Conservation (phyloP, 2,888 invertebrate genomes). For the Exocentrus adspersus region DNA sequence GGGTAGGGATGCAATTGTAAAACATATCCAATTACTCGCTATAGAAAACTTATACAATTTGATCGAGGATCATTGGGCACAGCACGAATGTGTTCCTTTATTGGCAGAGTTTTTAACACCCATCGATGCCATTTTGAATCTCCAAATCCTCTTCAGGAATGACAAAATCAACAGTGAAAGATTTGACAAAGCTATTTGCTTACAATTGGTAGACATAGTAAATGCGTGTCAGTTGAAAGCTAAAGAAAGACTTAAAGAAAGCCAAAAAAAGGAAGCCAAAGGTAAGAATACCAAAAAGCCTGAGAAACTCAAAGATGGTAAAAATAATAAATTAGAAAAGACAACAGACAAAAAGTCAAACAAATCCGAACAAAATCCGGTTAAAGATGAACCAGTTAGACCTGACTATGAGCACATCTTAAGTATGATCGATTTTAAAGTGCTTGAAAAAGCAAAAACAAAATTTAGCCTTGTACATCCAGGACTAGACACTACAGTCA, state of each 20-base stretch:
- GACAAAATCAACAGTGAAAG: conserved; percentile 36
- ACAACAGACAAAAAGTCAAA: conserved; percentile 9
- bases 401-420: background rate
- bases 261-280: too few relatives aligned
- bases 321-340: too few relatives aligned
- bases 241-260: conserved; percentile 29
- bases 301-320: too few relatives aligned
- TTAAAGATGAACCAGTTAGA: background rate
- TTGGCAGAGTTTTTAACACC: conserved; percentile 51
- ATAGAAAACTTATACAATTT: conserved; percentile 50
- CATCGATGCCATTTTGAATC: conserved; percentile 39
- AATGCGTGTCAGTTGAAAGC: conserved; percentile 25
- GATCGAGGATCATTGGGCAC: conserved; percentile 45
- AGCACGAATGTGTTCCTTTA: conserved; percentile 44
- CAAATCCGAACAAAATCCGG: background rate
- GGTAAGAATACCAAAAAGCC: too few relatives aligned
- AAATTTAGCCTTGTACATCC: conserved; percentile 3
- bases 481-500: conserved; percentile 39
- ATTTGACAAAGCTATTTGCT: conserved; percentile 30
- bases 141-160: conserved; percentile 49
- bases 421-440: background rate
- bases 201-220: conserved; percentile 39
- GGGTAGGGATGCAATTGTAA: conserved; percentile 41
- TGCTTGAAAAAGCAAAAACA: background rate
- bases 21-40: conserved; percentile 44